These are phyloP conservation scores for Dendrophyllia cribrosa DNA, from an alignment of 64 coral and sea anemone species.

Conservation along the genomic window DNA sequence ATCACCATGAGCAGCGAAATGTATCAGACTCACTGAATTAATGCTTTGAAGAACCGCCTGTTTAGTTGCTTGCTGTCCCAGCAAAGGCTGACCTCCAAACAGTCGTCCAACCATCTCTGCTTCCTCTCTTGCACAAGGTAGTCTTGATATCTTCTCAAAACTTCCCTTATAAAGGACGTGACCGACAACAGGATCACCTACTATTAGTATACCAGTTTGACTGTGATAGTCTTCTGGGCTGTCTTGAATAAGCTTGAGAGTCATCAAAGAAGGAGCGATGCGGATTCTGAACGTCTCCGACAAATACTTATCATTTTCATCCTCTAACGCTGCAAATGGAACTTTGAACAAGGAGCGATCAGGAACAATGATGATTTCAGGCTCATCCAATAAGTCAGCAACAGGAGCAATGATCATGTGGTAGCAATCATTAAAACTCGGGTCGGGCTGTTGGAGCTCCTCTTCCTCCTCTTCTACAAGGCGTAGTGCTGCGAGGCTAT, in stretches of 20 bases:
- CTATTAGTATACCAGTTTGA: not conserved
- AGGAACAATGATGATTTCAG: slow-evolving; percentile 33
- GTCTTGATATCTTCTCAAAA: not conserved
- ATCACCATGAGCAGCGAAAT: slow-evolving; percentile 28
- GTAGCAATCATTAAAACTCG: not conserved
- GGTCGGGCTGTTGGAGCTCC: not conserved
- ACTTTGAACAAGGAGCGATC: slow-evolving; percentile 11
- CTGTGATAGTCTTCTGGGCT: slow-evolving; percentile 24
- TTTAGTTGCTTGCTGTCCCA: slow-evolving; percentile 43
- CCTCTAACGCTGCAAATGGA: slow-evolving; percentile 54
- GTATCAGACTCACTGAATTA: not conserved
- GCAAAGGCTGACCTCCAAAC: not conserved
- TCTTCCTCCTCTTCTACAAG: not conserved
- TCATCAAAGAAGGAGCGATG: slow-evolving; percentile 38
- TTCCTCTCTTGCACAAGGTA: not conserved
- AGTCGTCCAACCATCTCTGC: not conserved
- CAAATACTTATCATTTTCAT: not conserved
- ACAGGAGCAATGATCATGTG: not conserved
- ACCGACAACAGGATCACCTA: slow-evolving; percentile 27
- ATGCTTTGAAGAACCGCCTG: slow-evolving; percentile 15
- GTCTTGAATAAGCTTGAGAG: slow-evolving; percentile 29
- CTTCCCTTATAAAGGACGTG: not conserved
- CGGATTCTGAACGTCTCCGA: slow-evolving; percentile 39
- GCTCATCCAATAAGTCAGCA: not conserved
- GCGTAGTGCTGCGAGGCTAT: not conserved